Evolutionary conservation across 2,888 invertebrate genomes (phyloP).

Genomic region (Phortica magna): DNA sequence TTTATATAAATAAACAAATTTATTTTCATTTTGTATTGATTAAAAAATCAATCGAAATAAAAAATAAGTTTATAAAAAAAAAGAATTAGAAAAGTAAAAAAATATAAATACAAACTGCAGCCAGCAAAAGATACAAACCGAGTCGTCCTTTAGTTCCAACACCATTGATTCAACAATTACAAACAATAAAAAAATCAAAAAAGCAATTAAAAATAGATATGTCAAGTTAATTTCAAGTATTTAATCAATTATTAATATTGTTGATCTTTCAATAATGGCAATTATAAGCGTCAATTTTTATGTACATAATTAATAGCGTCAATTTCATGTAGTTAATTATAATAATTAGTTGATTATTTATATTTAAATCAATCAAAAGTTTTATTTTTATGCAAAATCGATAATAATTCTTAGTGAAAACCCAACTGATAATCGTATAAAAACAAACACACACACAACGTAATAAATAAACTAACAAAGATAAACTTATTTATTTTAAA

Average conservation of each 20-base stretch:
- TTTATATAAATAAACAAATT: not conserved
- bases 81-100: not conserved
- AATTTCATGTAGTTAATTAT: conserved; percentile 60
- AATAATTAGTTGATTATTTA: conserved; percentile 38
- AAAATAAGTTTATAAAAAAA: not conserved
- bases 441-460: not conserved
- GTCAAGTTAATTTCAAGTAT: conserved; percentile 10
- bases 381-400: not conserved
- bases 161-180: not conserved
- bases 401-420: conserved; percentile 8
- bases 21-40: not conserved
- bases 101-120: not conserved
- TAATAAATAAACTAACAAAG: not conserved
- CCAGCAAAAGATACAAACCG: not conserved
- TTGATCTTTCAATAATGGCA: conserved; percentile 50
- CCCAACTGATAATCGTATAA: conserved; percentile 4
- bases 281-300: conserved; percentile 67
- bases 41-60: not conserved
- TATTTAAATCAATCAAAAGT: conserved; percentile 2
- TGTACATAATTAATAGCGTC: conserved; percentile 53
- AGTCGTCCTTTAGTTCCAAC: conserved; percentile 12
- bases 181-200: not conserved
- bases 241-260: conserved; percentile 40
- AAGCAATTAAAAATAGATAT: not conserved
- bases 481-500: conserved; percentile 41